phyloP scores from a whole-genome alignment of 1,140 invertebrate species.

The Araneus ventricosus region DNA sequence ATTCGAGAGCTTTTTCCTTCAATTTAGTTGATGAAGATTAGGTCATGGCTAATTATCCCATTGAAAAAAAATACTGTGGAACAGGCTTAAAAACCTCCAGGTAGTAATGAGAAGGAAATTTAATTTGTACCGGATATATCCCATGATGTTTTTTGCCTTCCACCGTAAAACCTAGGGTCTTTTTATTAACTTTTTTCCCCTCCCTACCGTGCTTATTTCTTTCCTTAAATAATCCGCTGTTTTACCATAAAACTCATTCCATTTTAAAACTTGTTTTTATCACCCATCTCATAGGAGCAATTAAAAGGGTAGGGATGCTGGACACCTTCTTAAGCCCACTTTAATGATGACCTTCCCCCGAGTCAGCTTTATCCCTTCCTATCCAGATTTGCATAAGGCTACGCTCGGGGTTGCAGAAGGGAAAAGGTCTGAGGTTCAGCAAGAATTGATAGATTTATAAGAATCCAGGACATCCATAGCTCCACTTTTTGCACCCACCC shows the following conservation, averaged over 20 bases:
- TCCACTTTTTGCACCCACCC: not conserved
- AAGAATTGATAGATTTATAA: slow-evolving; percentile 66
- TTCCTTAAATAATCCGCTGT: slow-evolving; percentile 38
- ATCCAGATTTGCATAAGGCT: slow-evolving; percentile 65
- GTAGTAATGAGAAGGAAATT: slow-evolving; percentile 28
- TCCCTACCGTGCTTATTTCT: slow-evolving; percentile 28
- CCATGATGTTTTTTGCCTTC: not conserved
- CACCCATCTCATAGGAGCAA: slow-evolving; percentile 68
- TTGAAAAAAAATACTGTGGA: not conserved
- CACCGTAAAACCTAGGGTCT: not conserved
- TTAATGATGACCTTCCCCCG: slow-evolving; percentile 71
- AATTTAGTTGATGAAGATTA: not conserved
- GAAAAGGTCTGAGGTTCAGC: not conserved
- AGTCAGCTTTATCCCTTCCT: slow-evolving; percentile 42
- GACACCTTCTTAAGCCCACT: slow-evolving; percentile 45
- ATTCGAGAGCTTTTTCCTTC: not conserved
- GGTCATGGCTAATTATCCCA: not conserved
- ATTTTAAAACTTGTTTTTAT: slow-evolving; percentile 71
- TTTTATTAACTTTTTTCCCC: not conserved
- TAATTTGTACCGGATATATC: not conserved
- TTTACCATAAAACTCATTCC: slow-evolving; percentile 64
- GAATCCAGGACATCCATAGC: slow-evolving; percentile 48
- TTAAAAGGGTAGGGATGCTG: slow-evolving; percentile 38
- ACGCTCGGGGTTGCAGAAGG: not conserved
- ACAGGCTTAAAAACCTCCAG: slow-evolving; percentile 33